phyloP scores from a whole-genome alignment of 2,797 vertebrate genomes.

The Acipenser ruthenus region DNA sequence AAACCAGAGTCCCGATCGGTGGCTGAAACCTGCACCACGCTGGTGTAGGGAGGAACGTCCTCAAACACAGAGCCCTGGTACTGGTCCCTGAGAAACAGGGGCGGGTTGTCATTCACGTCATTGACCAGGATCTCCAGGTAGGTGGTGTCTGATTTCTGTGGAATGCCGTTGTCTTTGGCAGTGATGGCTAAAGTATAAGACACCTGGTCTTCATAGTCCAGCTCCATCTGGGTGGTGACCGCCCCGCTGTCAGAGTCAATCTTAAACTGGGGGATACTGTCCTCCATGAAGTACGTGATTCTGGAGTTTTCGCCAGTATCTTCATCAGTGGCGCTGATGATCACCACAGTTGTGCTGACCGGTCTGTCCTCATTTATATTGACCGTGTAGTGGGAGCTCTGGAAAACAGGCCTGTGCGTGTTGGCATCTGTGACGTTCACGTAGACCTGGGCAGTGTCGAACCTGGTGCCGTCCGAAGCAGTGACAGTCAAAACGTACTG shows the following conservation, averaged over 20 bases:
- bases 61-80: conserved; percentile 84
- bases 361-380: conserved; percentile 84
- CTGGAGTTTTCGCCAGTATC: conserved; percentile 89
- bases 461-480: conserved; percentile 79
- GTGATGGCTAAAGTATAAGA: conserved; percentile 93
- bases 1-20: conserved; percentile 85
- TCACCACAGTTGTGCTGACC: conserved; percentile 77
- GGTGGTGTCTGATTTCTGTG: conserved; percentile 93
- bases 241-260: conserved; percentile 79
- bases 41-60: conserved; percentile 86
- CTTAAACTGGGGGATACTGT: conserved; percentile 91
- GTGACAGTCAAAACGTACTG: conserved; percentile 82
- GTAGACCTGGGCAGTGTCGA: conserved; percentile 76
- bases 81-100: conserved; percentile 78
- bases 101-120: conserved; percentile 88
- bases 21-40: conserved; percentile 86
- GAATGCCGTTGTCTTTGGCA: conserved; percentile 88
- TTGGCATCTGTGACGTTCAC: conserved; percentile 93
- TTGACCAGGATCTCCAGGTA: conserved; percentile 93
- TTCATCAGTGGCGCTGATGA: conserved; percentile 90
- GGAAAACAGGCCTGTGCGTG: conserved; percentile 90
- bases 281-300: conserved; percentile 93
- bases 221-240: conserved; percentile 83
- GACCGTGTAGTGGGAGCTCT: conserved; percentile 93
- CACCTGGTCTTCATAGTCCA: conserved; percentile 94